phyloP scores from a whole-genome alignment of 2,113 vertebrate species.

The Rhegmatorhina hoffmannsi region DNA sequence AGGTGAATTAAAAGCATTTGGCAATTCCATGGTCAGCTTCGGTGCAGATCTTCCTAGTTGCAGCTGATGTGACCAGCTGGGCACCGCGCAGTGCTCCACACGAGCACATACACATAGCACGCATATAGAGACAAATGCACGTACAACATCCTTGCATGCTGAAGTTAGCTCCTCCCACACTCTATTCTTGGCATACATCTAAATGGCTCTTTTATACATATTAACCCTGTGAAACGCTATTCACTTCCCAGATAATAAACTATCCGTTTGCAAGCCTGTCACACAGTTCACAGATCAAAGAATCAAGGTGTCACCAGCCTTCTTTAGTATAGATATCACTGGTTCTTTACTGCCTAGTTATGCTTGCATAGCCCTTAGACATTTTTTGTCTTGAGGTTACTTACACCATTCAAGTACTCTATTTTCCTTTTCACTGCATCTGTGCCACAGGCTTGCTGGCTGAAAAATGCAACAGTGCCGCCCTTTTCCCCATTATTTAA shows the following conservation, averaged over 20 bases:
- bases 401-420: constrained; percentile 63
- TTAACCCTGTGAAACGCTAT: constrained; percentile 68
- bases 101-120: not conserved
- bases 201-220: constrained; percentile 64
- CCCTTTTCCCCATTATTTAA: not conserved
- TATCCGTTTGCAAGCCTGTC: constrained; percentile 70
- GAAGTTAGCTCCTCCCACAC: constrained; percentile 58
- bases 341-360: constrained; percentile 70
- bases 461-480: not conserved
- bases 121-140: not conserved
- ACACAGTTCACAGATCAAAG: constrained; percentile 78
- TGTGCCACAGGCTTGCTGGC: constrained; percentile 29
- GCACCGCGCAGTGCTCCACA: not conserved
- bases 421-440: constrained; percentile 68
- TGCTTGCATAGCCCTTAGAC: constrained; percentile 60
- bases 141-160: constrained; percentile 43
- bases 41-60: not conserved
- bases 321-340: constrained; percentile 74
- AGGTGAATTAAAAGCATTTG: constrained; percentile 60
- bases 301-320: constrained; percentile 73
- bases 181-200: constrained; percentile 38
- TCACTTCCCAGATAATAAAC: constrained; percentile 71
- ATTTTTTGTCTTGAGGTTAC: constrained; percentile 67
- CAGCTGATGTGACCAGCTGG: constrained; percentile 11
- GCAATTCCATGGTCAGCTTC: constrained; percentile 45